These are phyloP conservation scores for Mergus octosetaceus DNA, from an alignment of 2,797 vertebrate genomes.

Conservation along the genomic window DNA sequence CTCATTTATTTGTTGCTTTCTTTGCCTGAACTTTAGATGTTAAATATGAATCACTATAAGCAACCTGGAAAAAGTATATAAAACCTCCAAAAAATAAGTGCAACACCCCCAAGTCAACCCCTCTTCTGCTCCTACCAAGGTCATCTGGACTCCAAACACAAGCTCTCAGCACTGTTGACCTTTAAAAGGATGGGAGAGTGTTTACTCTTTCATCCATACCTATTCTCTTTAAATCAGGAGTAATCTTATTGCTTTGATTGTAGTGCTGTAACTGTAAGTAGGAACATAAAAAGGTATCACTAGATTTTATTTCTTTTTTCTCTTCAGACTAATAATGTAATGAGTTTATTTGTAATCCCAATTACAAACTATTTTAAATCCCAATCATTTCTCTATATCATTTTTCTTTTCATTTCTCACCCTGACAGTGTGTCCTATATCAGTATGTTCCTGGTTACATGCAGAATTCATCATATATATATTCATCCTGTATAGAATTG, in stretches of 20 bases:
- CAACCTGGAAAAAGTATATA: neutral
- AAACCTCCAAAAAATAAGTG: neutral
- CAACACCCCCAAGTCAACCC: neutral
- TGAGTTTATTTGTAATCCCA: neutral
- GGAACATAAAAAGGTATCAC: neutral
- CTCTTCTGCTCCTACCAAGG: neutral
- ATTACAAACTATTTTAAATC: neutral
- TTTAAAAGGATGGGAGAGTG: neutral
- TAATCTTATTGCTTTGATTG: neutral
- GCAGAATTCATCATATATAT: neutral
- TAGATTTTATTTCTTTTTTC: neutral
- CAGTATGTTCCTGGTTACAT: neutral
- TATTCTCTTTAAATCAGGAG: neutral
- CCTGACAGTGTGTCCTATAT: neutral
- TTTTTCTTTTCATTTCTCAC: neutral
- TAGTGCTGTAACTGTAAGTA: neutral
- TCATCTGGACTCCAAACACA: neutral
- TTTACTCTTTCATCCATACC: neutral
- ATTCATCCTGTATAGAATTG: neutral
- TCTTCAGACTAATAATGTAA: neutral
- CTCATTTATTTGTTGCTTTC: neutral
- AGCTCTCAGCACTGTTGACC: neutral
- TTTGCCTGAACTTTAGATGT: neutral
- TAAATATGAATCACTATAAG: neutral
- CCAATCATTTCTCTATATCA: neutral